phyloP scores from a whole-genome alignment of 1,140 invertebrate species.

The Calephelis virginiensis region DNA sequence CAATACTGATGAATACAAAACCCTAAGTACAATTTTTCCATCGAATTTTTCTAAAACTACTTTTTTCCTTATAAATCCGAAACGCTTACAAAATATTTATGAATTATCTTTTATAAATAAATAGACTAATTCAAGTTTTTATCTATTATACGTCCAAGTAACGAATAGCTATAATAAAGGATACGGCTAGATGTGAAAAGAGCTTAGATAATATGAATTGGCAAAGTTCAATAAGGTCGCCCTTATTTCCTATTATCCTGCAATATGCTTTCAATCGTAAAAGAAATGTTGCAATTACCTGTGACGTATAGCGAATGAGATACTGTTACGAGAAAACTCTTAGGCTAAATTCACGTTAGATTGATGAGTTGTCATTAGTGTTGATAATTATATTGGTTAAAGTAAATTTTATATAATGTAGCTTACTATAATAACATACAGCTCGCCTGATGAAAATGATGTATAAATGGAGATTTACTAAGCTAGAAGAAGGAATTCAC shows the following conservation, averaged over 20 bases:
- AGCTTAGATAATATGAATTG: slow-evolving; percentile 14
- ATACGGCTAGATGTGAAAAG: slow-evolving; percentile 10
- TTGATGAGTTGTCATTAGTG: neutral
- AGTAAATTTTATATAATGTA: no score
- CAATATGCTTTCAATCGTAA: slow-evolving; percentile 22
- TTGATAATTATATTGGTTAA: no score
- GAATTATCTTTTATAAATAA: neutral
- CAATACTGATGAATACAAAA: neutral
- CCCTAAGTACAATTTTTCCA: no score
- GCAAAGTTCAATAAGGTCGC: slow-evolving; percentile 1
- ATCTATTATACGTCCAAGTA: slow-evolving; percentile 6
- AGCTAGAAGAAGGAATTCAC: no score
- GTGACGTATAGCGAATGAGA: slow-evolving; percentile 23
- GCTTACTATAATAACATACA: no score
- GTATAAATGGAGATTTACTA: no score
- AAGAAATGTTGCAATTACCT: slow-evolving; percentile 31
- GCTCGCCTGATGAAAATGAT: no score
- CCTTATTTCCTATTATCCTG: slow-evolving; percentile 15
- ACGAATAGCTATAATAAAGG: slow-evolving; percentile 8
- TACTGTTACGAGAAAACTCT: neutral
- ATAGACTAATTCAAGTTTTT: slow-evolving; percentile 2
- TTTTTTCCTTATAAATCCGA: no score
- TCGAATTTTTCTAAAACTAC: no score
- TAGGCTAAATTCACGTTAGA: neutral
- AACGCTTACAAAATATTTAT: no score